A percentile compares a stretch with the other conserved stretches of the same genome.
Conservation (phyloP, 2,797 vertebrate genomes). For the Clarias laeviceps region DNA sequence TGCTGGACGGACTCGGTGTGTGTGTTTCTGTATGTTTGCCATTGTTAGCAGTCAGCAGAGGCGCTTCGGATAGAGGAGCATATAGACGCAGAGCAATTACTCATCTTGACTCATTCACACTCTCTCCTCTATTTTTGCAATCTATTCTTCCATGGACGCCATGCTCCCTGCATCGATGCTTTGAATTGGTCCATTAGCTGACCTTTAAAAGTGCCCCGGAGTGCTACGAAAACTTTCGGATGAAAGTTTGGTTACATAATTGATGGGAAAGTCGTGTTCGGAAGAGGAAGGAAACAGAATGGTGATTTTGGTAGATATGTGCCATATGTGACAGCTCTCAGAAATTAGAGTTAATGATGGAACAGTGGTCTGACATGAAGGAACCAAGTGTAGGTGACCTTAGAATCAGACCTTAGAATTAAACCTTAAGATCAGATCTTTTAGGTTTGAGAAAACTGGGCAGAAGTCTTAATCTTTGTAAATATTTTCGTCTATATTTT, state of each 20-base stretch:
- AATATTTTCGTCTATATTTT: neutral
- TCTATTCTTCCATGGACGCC: conserved; percentile 11
- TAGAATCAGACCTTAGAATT: neutral
- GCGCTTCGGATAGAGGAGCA: neutral
- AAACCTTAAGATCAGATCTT: neutral
- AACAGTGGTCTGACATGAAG: neutral
- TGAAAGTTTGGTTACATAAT: conserved; percentile 11
- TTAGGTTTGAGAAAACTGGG: too few species aligned
- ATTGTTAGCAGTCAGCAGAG: conserved; percentile 48
- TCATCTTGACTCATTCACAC: conserved; percentile 39
- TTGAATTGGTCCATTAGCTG: conserved; percentile 27
- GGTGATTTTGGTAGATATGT: neutral
- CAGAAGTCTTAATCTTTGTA: neutral
- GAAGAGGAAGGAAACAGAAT: neutral
- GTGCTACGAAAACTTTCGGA: conserved; percentile 11
- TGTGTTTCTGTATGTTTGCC: conserved; percentile 17
- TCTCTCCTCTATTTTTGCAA: conserved; percentile 10
- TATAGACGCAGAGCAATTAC: conserved; percentile 37
- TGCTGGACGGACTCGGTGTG: conserved; percentile 20
- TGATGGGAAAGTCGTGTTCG: neutral
- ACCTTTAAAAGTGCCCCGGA: conserved; percentile 1
- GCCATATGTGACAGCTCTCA: neutral
- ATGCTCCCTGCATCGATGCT: conserved; percentile 19
- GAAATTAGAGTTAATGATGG: neutral
- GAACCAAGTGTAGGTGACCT: neutral